Percentiles rank a stretch among this genome's conserved stretches.
Conservation (phyloP, 1,140 invertebrate species). For the Lysiphlebus fabarum region DNA sequence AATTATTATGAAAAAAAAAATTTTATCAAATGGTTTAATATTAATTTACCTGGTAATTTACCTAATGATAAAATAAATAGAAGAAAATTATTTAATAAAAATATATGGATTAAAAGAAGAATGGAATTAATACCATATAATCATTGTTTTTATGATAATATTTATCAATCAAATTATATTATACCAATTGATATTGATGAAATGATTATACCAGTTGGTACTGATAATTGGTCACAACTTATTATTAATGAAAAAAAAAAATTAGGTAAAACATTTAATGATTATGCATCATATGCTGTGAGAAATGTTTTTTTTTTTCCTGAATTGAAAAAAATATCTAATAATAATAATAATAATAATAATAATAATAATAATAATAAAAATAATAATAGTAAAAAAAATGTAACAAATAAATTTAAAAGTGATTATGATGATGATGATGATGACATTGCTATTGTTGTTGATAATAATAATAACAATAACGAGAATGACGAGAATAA, state of each 20-base stretch:
- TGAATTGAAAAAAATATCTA: conserved; percentile 35
- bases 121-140: conserved; percentile 73
- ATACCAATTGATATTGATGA: conserved; percentile 72
- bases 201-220: conserved; percentile 63
- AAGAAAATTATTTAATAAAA: conserved; percentile 47
- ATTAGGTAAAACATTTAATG: conserved; percentile 40
- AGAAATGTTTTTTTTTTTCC: conserved; percentile 67
- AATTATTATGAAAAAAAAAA: conserved; percentile 56
- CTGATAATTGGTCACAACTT: conserved; percentile 59
- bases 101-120: conserved; percentile 67
- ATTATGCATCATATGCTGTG: conserved; percentile 62
- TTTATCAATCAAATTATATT: conserved; percentile 62
- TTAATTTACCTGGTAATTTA: conserved; percentile 56
- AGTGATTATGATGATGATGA: too few relatives aligned
- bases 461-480: too few relatives aligned
- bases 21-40: conserved; percentile 56
- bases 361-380: not conserved
- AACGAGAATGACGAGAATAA: too few relatives aligned
- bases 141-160: conserved; percentile 70
- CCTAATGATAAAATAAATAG: conserved; percentile 46
- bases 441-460: too few relatives aligned
- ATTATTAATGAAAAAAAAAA: conserved; percentile 42
- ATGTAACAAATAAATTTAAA: too few relatives aligned
- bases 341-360: conserved; percentile 2
- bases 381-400: too few relatives aligned